phyloP scores from a whole-genome alignment of 2,888 invertebrate species.

The Drosophila vallismaia region DNA sequence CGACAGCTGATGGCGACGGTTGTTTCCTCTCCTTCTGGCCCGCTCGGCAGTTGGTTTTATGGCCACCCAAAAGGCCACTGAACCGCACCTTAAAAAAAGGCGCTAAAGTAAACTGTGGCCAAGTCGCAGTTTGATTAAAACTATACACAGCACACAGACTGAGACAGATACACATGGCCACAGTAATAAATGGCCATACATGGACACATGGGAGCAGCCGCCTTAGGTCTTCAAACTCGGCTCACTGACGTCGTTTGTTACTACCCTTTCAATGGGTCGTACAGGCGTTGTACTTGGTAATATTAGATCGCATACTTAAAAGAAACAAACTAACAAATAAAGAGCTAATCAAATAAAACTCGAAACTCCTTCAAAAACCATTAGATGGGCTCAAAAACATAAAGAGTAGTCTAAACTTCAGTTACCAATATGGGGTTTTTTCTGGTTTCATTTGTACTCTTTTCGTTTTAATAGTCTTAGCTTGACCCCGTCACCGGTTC shows the following conservation, averaged over 20 bases:
- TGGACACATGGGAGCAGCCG: slow-evolving; percentile 73
- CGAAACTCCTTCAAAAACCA: too few species aligned
- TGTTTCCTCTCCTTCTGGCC: slow-evolving; percentile 59
- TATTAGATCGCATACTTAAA: too few species aligned
- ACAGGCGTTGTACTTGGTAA: not conserved
- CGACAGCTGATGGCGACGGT: slow-evolving; percentile 71
- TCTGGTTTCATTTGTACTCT: slow-evolving; percentile 33
- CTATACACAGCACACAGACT: slow-evolving; percentile 46
- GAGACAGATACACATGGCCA: slow-evolving; percentile 35
- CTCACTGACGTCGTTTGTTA: slow-evolving; percentile 9
- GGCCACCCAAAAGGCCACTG: slow-evolving; percentile 75
- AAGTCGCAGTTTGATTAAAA: slow-evolving; percentile 73
- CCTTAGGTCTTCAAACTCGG: slow-evolving; percentile 30
- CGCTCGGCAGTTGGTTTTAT: slow-evolving; percentile 62
- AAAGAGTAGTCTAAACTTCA: not conserved
- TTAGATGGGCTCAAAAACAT: not conserved
- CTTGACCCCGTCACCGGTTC: slow-evolving; percentile 74
- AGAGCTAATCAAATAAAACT: too few species aligned
- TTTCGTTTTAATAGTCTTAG: slow-evolving; percentile 74
- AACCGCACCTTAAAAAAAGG: slow-evolving; percentile 76
- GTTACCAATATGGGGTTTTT: not conserved
- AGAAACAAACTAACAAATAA: too few species aligned
- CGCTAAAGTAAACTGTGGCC: slow-evolving; percentile 72
- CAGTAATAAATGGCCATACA: slow-evolving; percentile 48
- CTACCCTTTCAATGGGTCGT: slow-evolving; percentile 19